phyloP scores from a whole-genome alignment of 2,797 vertebrate genomes.

The Myotis vivesi region DNA sequence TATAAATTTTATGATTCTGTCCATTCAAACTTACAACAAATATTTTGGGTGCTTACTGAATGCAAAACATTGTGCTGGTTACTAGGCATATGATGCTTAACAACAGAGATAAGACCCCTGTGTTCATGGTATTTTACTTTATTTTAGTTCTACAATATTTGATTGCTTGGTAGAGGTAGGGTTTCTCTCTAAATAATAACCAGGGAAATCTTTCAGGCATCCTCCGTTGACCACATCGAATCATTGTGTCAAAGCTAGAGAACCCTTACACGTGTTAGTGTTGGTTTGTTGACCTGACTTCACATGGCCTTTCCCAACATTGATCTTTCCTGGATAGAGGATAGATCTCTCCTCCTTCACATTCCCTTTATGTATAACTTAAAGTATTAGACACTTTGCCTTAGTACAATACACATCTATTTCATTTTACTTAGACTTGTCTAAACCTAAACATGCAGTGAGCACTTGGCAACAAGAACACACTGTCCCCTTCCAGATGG shows the following conservation, averaged over 20 bases:
- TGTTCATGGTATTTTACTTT: background rate
- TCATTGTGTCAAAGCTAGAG: background rate
- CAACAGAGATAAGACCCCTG: background rate
- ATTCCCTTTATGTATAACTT: background rate
- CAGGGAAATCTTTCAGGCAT: background rate
- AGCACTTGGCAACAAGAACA: background rate
- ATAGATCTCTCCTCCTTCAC: background rate
- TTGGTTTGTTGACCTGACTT: background rate
- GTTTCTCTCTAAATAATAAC: background rate
- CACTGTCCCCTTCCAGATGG: background rate
- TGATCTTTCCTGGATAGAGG: background rate
- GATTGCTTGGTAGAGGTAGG: background rate
- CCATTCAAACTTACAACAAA: background rate
- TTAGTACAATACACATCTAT: background rate
- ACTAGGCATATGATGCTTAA: background rate
- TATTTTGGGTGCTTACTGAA: background rate
- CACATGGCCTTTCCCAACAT: background rate
- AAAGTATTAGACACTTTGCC: background rate
- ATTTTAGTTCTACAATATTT: background rate
- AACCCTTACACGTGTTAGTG: background rate
- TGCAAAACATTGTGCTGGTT: background rate
- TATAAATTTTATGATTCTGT: background rate
- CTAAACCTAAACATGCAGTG: background rate
- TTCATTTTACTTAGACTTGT: constrained; percentile 31
- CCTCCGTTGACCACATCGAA: background rate